phyloP scores from a whole-genome alignment of 2,888 invertebrate genomes.

The Panopea generosa region DNA sequence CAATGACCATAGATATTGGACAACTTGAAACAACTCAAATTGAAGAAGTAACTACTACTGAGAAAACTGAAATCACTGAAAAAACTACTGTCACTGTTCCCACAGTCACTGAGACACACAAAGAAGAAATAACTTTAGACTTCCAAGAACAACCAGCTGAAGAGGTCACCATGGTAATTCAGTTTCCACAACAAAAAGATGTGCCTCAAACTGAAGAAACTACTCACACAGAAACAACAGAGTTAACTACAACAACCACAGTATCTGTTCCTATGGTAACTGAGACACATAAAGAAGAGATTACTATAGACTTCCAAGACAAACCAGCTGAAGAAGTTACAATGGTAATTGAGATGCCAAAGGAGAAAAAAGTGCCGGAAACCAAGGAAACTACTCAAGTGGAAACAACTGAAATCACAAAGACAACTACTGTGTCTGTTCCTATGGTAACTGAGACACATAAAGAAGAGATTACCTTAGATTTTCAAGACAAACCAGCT shows the following conservation, averaged over 20 bases:
- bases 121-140: slow-evolving; percentile 58
- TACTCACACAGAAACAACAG: slow-evolving; percentile 21
- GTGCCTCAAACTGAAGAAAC: slow-evolving; percentile 30
- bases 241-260: slow-evolving; percentile 40
- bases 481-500: slow-evolving; percentile 52
- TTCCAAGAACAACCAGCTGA: slow-evolving; percentile 59
- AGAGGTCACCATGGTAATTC: slow-evolving; percentile 46
- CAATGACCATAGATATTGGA: slow-evolving; percentile 59
- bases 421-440: slow-evolving; percentile 27
- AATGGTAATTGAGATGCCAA: slow-evolving; percentile 39
- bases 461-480: slow-evolving; percentile 52
- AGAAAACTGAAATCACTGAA: slow-evolving; percentile 57
- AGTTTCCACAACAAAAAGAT: slow-evolving; percentile 34
- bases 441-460: slow-evolving; percentile 50
- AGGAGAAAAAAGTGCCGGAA: slow-evolving; percentile 39
- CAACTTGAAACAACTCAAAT: slow-evolving; percentile 62
- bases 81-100: slow-evolving; percentile 57
- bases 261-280: slow-evolving; percentile 48
- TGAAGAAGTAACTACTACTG: slow-evolving; percentile 56
- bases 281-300: slow-evolving; percentile 64
- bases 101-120: slow-evolving; percentile 44
- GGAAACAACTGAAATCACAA: slow-evolving; percentile 52
- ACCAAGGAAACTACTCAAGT: slow-evolving; percentile 30
- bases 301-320: slow-evolving; percentile 66
- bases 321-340: slow-evolving; percentile 62